A percentile compares a stretch with the other conserved stretches of the same genome.
Conservation (phyloP, 2,888 invertebrate species). For the Drosophila seclusa region DNA sequence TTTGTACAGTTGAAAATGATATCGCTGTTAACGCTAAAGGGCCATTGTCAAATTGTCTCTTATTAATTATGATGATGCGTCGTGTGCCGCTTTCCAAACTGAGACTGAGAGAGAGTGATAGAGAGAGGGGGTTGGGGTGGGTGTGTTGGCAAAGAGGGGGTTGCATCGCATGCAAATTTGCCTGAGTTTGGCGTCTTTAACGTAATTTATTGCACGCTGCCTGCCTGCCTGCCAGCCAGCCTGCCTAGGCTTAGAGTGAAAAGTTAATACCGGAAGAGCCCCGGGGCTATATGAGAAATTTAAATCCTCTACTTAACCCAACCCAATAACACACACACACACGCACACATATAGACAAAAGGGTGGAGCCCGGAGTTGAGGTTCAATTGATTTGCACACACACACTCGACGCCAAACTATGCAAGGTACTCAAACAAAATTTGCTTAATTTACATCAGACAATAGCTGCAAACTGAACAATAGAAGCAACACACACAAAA, state of each 20-base stretch:
- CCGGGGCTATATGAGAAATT: conserved; percentile 41
- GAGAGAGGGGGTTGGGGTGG: background rate
- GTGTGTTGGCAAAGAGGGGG: conserved; percentile 11
- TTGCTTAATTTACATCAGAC: conserved; percentile 74
- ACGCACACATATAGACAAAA: conserved; percentile 4
- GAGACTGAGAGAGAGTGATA: background rate
- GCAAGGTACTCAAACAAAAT: conserved; percentile 66
- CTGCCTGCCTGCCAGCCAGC: background rate
- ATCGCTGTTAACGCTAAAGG: conserved; percentile 78
- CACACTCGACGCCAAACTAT: conserved; percentile 54
- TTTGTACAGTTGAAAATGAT: conserved; percentile 69
- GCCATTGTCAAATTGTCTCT: conserved; percentile 82
- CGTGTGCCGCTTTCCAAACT: conserved; percentile 49
- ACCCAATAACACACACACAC: conserved; percentile 12
- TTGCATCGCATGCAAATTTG: conserved; percentile 69
- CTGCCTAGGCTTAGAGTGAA: conserved; percentile 65
- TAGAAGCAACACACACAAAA: conserved; percentile 32
- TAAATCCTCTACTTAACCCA: conserved; percentile 48
- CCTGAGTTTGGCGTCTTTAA: conserved; percentile 76
- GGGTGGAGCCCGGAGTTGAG: conserved; percentile 42
- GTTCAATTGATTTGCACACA: conserved; percentile 69
- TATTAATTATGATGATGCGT: conserved; percentile 83
- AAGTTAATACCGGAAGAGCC: conserved; percentile 68
- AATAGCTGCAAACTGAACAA: conserved; percentile 66
- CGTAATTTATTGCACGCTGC: conserved; percentile 71